phyloP scores from a whole-genome alignment of 2,888 invertebrate species.

The Baronia brevicornis region DNA sequence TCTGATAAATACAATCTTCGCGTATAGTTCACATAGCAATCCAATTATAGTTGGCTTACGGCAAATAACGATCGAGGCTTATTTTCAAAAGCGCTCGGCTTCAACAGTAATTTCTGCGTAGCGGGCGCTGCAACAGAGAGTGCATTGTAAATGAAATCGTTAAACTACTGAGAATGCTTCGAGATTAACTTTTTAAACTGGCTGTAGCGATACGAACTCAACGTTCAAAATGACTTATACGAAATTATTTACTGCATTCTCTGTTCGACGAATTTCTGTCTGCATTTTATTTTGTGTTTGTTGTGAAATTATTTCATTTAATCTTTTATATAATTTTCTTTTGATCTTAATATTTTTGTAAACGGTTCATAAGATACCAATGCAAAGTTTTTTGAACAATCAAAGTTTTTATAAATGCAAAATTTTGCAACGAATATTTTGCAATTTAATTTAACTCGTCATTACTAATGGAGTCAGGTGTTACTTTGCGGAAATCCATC shows the following conservation, averaged over 20 bases:
- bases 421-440: no score
- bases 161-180: slow-evolving; percentile 10
- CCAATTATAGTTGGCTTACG: slow-evolving; percentile 12
- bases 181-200: slow-evolving; percentile 7
- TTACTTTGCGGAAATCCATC: no score
- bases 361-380: no score
- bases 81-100: slow-evolving; percentile 11
- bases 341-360: no score
- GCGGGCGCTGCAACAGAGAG: slow-evolving; percentile 10
- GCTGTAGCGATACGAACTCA: no score
- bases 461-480: no score
- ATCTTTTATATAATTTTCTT: no score
- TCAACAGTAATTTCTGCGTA: slow-evolving; percentile 9
- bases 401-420: no score
- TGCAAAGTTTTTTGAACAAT: no score
- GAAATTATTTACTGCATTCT: slow-evolving; percentile 8
- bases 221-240: slow-evolving; percentile 4
- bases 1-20: slow-evolving; percentile 5
- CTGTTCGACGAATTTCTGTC: not conserved
- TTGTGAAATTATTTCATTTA: no score
- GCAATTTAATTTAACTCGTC: no score
- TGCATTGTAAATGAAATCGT: slow-evolving; percentile 13
- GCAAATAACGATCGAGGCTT: slow-evolving; percentile 5
- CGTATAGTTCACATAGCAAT: slow-evolving; percentile 6
- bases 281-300: not conserved